phyloP scores from a whole-genome alignment of 2,113 vertebrate genomes.

The human region DNA sequence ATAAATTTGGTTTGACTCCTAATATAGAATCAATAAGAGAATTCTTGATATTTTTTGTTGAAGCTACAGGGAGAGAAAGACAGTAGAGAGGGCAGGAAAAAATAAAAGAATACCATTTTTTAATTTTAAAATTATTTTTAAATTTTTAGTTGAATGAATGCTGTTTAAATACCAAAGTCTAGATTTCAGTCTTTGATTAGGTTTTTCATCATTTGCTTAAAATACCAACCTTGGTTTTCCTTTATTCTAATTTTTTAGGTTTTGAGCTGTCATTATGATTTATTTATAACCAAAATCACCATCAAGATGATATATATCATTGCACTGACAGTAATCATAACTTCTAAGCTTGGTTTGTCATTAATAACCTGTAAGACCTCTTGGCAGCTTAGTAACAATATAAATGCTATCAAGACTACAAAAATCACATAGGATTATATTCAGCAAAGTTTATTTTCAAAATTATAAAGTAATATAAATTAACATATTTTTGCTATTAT shows the following conservation, averaged over 20 bases:
- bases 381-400: neutral
- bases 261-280: constrained; percentile 9
- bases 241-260: neutral
- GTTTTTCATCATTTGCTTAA: constrained; percentile 19
- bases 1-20: constrained; percentile 29
- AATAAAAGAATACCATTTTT: neutral
- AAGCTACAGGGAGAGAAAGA: neutral
- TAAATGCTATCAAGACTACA: neutral
- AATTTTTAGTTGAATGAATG: neutral
- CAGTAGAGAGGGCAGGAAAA: too few species aligned
- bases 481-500: neutral
- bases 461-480: constrained; percentile 3
- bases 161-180: constrained; percentile 9
- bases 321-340: neutral
- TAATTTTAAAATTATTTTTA: neutral
- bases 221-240: neutral
- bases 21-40: neutral
- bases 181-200: constrained; percentile 5
- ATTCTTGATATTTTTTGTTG: neutral
- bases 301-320: neutral
- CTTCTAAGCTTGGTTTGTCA: neutral
- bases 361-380: neutral
- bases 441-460: neutral
- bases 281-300: neutral
- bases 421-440: neutral